Base-by-base conservation (phyloP, 1,140 invertebrate genomes). In the Batillaria attramentaria region DNA sequence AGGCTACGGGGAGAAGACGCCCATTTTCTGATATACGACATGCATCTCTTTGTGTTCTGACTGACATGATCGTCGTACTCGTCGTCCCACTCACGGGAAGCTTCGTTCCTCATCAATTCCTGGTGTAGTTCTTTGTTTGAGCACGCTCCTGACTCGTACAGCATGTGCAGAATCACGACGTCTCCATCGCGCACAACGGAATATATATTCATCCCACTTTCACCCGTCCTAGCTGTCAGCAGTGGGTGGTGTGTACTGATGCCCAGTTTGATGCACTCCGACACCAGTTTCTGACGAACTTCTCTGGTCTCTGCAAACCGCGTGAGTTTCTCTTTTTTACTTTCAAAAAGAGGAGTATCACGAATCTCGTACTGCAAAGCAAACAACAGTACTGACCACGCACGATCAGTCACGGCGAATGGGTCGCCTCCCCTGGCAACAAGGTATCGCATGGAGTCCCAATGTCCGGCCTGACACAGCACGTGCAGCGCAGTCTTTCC, bases 221-320 rank as follows among this genome's bases (percentile, higher is more conserved):
- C 31, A 18, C 20, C 16, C 39, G 16, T 37, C 6, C 18, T 28
- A n/a, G 8, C 57, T n/a, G 28, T 13, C 18, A 16, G 6, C 24
- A 18, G 16, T 6, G 5, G 62, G 31, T 66, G 57, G 57, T 62
- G 57, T 0, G n/a, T 28, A 62, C 24, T n/a, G 57, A 62, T 28
- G 57, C 57, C 57, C 57, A 28, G 46, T 62, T 31, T 62, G 57
- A 24, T n/a, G 57, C 57, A 62, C 57, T 62, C 57, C 18, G 65
- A 31, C 65, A 66, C 65, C 65, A 37, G 35, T 37, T 28, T 5
- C 20, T 18, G 57, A 8, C 10, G 31, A 37, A 31, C 35, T 16
- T 66, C 31, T 6, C 13, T 35, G 31, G n/a, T n/a, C n/a, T n/a
- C 31, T 37, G 31, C 35, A 37, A 13, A 66, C 65, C 16, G 65